Evolutionary conservation across 2,113 vertebrate species (phyloP), one percentile per base, ranked within the genome.

Genomic region (Epinephelus cyanopodus): DNA sequence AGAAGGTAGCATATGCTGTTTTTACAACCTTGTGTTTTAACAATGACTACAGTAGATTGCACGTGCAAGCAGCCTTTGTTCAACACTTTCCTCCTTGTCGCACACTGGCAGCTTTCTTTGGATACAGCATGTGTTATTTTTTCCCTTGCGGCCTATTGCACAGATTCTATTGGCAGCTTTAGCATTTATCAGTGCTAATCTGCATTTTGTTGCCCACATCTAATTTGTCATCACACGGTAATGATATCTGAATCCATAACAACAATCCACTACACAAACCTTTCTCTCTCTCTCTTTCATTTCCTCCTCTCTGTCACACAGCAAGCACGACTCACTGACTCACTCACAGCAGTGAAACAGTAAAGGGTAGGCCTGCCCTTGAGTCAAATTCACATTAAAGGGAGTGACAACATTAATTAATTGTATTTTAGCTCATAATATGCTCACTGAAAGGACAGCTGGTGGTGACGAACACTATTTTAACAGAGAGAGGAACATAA

Each of bases 331-430:
- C 75, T 70, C 63, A 33, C 47, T 54, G 68, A 84, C 66, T 87
- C 86, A 84, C 66, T 87, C 86, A 77, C 76, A 67, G 72, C 64
- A 18, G 29, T n/a, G 58, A 48, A 39, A 52, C 42, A 58, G 65
- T 21, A 86, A 91, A 91, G 89, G 89, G 54, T 75, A 90, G 66
- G 48, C 45, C 68, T 85, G 64, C 77, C 86, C 82, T 27, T 58
- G 47, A 82, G 90, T 89, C 82, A 84, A 72, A 72, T 74, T 65
- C 88, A 45, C 83, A 75, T 84, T 87, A 83, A 74, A 84, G 56
- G 76, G 25, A 87, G 75, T 89, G 83, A 82, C 83, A 80, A 68
- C 52, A 64, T 63, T 65, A 74, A 85, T 87, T 80, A 70, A 81
- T 39, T 66, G 79, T 64, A n/a, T 60, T 77, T 76, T 27, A n/a